Evolutionary conservation across 2,888 invertebrate species (phyloP), one percentile per base, ranked within the genome.

Genomic region (Eurois occulta): DNA sequence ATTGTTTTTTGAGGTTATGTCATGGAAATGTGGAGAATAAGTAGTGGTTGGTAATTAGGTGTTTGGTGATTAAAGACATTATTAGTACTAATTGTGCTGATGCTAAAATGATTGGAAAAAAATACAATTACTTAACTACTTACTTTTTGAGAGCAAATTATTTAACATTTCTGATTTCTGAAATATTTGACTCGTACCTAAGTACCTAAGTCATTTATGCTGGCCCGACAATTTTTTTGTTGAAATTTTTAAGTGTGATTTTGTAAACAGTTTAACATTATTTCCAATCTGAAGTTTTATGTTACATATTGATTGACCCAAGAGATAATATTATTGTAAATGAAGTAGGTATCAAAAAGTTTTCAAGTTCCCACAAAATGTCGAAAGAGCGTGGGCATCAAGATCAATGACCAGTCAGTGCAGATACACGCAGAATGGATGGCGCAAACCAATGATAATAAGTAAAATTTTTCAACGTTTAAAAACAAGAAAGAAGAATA

Each of bases 381-480:
- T 87, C 85, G 83, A 87, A 86, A 87, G 83, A 67, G 92, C 91
- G 94, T 93, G 92, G 93, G 92, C 88, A 81, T 81, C 72, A 86
- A 90, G 91, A 92, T 92, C 92, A 91, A 91, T 90, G 91, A 83
- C 90, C 91, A 87, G 81, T 87, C 88, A 84, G 83, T 86, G 78
- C 86, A 77, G 88, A 90, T 90, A 92, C 90, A 90, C 83, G 90
- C 89, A 83, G 90, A 93, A 94, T 91, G 89, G 91, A 93, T 93
- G 93, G 90, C 89, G 83, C 89, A 84, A 87, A 89, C 81, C 84
- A 69, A 73, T 77, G 86, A 84, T 86, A 85, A 86, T 81, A 90
- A 86, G 77, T 72, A 74, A 86, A 87, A 86, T 90, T 83, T 88
- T 88, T 88, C 81, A 89, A 88, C 77, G 65, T 85, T 87, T 82